Percentiles rank a stretch among this genome's conserved stretches.
Conservation (phyloP, 2,888 invertebrate species). For the Tenthredo mesomela region DNA sequence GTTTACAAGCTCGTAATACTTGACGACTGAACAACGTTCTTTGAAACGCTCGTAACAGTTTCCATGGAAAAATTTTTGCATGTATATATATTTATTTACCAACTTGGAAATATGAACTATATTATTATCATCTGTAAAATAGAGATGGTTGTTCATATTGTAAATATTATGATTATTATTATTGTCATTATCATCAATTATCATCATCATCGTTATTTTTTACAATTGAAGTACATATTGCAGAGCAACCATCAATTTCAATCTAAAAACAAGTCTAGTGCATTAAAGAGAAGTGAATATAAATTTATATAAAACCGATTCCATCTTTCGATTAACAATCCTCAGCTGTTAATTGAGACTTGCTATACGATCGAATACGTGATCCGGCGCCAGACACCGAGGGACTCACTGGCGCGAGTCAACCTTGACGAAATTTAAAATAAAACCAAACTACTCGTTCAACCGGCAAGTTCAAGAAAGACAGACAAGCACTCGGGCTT, state of each 20-base stretch:
- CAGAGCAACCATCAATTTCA: neutral
- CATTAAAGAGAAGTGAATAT: neutral
- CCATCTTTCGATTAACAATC: constrained; percentile 11
- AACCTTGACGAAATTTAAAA: constrained; percentile 29
- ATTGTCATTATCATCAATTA: too few species aligned
- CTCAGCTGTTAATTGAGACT: constrained; percentile 24
- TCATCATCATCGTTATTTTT: neutral
- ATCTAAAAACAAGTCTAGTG: constrained; percentile 4
- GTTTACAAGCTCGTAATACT: constrained; percentile 27
- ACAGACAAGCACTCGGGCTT: neutral
- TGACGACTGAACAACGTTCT: neutral
- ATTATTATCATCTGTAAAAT: constrained; percentile 17
- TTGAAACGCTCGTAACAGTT: constrained; percentile 19
- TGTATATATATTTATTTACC: neutral
- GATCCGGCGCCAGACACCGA: constrained; percentile 27
- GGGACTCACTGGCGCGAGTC: constrained; percentile 4
- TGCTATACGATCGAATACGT: constrained; percentile 27
- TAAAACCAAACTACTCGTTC: constrained; percentile 13
- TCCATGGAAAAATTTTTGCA: neutral
- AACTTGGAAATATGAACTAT: neutral
- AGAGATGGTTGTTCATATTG: neutral
- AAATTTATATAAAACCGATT: constrained; percentile 7
- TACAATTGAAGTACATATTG: too few species aligned
- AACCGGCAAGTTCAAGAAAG: constrained; percentile 37
- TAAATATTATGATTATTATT: neutral